phyloP scores from a whole-genome alignment of 2,113 vertebrate genomes.

The Gavia stellata region DNA sequence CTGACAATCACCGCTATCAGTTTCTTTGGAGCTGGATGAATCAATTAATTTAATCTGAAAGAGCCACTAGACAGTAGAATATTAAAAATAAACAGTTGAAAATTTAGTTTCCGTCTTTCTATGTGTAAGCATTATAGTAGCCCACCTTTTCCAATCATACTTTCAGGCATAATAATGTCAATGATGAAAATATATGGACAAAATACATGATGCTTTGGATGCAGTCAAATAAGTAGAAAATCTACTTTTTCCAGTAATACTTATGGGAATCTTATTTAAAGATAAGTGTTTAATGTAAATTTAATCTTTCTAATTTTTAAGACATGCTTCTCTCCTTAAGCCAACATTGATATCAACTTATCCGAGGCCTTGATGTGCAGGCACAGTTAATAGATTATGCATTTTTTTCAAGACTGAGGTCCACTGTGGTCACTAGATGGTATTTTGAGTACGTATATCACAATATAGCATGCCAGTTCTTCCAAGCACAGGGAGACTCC shows the following conservation, averaged over 20 bases:
- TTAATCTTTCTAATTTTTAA: background rate
- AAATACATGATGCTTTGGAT: background rate
- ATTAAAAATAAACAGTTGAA: background rate
- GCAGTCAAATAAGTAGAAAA: background rate
- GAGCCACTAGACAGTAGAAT: background rate
- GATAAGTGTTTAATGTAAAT: background rate
- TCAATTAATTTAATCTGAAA: background rate
- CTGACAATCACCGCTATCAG: background rate
- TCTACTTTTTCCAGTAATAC: background rate
- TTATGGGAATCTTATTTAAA: background rate
- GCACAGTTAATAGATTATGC: background rate
- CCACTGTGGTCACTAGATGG: background rate
- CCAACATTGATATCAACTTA: background rate
- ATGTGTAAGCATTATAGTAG: background rate
- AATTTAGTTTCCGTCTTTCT: background rate
- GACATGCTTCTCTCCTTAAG: background rate
- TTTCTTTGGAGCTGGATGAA: background rate
- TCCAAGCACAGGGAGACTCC: background rate
- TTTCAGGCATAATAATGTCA: background rate
- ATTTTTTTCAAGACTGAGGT: background rate
- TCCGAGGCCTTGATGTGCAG: background rate
- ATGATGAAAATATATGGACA: background rate
- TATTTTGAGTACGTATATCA: background rate
- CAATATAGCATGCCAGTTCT: background rate
- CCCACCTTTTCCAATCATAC: background rate